Evolutionary conservation across 2,797 vertebrate species (phyloP), one percentile per base, ranked within the genome.

Genomic region (Spheniscus humboldti): DNA sequence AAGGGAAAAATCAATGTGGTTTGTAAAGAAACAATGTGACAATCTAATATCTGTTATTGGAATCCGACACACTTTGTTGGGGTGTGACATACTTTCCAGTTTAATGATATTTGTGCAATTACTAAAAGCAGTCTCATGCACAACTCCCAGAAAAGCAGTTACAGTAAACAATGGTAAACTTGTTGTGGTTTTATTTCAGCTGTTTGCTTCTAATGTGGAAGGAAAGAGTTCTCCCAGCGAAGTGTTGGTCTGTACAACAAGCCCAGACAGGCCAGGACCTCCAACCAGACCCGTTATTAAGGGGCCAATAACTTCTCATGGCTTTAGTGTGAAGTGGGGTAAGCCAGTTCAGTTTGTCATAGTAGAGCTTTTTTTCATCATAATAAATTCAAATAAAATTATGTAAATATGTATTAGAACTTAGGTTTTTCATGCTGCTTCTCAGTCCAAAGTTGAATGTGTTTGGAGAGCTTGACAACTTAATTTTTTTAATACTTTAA

Each of bases 321-420:
- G 99, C 97, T 99, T 99, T 27, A 98, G 98, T 14, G 98, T 99
- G 94, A 98, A 98, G 93, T 99, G 99, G 99, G 99, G 99, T 99
- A 98, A 85, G 98, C 59, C 37, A 11, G 15, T 41, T 50, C 30
- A 31, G 7, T 78, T 41, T 81, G 55, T 33, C 64, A 2, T 7
- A 14, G 35, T 19, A 45, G 23, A 84, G 31, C 2, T n/a, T 82
- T 74, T n/a, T 18, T 1, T 27, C 3, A 10, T n/a, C 2, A 0
- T 19, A n/a, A 43, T 30, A 68, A 86, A 79, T 60, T 45, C 7
- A 56, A 18, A 31, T 62, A 13, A 56, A 57, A 22, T 67, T 0
- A 0, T 2, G 2, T 50, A 41, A 82, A 52, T 35, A 5, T 3
- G 5, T 81, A 9, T 48, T 60, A n/a, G 7, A n/a, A 62, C 8